Evolutionary conservation across 64 coral and sea anemone species (phyloP).

Genomic region (Pocillopora verrucosa): DNA sequence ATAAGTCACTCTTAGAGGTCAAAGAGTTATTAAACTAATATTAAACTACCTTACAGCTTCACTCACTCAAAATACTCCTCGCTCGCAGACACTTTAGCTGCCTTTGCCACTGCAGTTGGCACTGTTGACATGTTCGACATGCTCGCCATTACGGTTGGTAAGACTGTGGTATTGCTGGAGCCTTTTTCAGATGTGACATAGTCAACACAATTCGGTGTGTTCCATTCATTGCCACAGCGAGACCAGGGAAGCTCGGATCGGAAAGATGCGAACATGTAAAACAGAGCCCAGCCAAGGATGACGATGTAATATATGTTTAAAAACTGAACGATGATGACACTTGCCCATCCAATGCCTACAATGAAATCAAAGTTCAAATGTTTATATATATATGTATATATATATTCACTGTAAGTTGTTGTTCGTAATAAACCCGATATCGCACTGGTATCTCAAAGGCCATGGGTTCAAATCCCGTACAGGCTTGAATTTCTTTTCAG

Average conservation of each 20-base stretch:
- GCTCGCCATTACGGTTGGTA: neutral
- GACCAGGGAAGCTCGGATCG: conserved; percentile 69
- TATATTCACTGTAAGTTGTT: too few relatives aligned
- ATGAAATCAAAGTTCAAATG: neutral
- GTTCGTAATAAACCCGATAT: too few relatives aligned
- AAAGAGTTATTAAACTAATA: too few relatives aligned
- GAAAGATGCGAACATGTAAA: conserved; percentile 90
- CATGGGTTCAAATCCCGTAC: too few relatives aligned
- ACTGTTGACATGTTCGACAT: conserved; percentile 8
- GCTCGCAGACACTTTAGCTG: conserved; percentile 10
- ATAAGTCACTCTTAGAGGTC: too few relatives aligned
- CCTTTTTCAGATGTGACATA: conserved; percentile 24
- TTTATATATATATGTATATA: too few relatives aligned
- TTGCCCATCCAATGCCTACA: conserved; percentile 79
- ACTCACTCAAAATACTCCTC: conserved; percentile 45
- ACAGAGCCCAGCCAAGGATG: conserved; percentile 80
- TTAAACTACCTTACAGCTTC: too few relatives aligned
- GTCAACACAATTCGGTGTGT: conserved; percentile 53
- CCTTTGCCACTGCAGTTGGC: neutral
- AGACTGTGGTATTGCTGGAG: neutral
- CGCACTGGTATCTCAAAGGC: too few relatives aligned
- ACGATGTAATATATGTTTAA: conserved; percentile 91
- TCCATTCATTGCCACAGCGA: conserved; percentile 80
- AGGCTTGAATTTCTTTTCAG: too few relatives aligned
- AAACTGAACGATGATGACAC: conserved; percentile 79